Percentiles rank a stretch among this genome's conserved stretches.
phyloP scores from a whole-genome alignment of 2,797 vertebrate genomes.

The Pseudochaenichthys georgianus region DNA sequence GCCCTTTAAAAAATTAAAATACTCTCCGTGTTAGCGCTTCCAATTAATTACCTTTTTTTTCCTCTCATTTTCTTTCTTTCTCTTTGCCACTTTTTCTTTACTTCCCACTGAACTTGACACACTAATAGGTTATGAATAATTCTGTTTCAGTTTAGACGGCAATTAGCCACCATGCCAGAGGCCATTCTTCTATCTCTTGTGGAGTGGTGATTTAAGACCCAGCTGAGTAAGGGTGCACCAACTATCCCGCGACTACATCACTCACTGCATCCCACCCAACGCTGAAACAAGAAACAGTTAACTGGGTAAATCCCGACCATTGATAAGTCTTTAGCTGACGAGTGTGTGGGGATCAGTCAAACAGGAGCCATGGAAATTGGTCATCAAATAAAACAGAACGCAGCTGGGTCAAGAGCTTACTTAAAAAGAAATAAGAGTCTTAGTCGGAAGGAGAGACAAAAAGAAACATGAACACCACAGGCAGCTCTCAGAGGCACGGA shows the following conservation, averaged over 20 bases:
- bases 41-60: constrained; percentile 86
- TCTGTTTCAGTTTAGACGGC: constrained; percentile 86
- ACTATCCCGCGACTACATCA: constrained; percentile 53
- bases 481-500: constrained; percentile 31
- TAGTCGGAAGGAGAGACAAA: background rate
- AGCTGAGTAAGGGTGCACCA: constrained; percentile 58
- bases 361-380: constrained; percentile 6
- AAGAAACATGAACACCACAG: constrained; percentile 16
- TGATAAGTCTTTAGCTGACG: constrained; percentile 49
- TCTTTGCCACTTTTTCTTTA: constrained; percentile 66
- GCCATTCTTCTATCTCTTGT: constrained; percentile 80
- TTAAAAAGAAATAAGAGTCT: constrained; percentile 14
- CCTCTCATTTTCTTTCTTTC: constrained; percentile 71
- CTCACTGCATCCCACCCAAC: constrained; percentile 45
- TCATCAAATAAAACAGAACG: constrained; percentile 8
- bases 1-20: constrained; percentile 85
- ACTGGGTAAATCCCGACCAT: constrained; percentile 48
- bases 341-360: background rate
- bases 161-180: constrained; percentile 84
- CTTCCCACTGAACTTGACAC: constrained; percentile 83
- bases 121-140: constrained; percentile 91
- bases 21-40: constrained; percentile 74
- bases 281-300: constrained; percentile 57
- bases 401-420: constrained; percentile 11
- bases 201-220: constrained; percentile 77